These are phyloP conservation scores for Ceriagrion tenellum DNA, from an alignment of 2,888 invertebrate genomes.

Conservation along the genomic window DNA sequence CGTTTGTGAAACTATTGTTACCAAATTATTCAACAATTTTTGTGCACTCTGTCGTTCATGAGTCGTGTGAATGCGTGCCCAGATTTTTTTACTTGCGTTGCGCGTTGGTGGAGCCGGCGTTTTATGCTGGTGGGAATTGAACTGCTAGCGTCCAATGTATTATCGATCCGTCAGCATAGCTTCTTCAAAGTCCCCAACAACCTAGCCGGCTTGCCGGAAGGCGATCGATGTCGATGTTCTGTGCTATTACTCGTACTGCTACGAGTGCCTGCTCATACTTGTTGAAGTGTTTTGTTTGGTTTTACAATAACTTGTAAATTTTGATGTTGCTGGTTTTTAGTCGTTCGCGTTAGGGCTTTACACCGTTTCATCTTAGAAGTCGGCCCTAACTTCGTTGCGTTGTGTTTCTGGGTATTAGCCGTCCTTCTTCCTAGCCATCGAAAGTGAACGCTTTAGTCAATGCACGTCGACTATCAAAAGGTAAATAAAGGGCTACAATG, in stretches of 20 bases:
- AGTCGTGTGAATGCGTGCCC: neutral
- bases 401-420: no score
- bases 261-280: neutral
- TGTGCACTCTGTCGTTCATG: neutral
- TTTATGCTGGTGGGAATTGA: slow-evolving; percentile 42
- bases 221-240: neutral
- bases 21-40: neutral
- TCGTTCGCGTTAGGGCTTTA: no score
- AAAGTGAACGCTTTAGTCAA: neutral
- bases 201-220: slow-evolving; percentile 19
- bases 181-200: slow-evolving; percentile 30
- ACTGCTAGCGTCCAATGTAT: slow-evolving; percentile 56
- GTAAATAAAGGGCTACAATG: slow-evolving; percentile 43
- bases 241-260: neutral
- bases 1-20: neutral
- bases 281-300: neutral
- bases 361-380: no score
- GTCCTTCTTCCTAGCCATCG: no score
- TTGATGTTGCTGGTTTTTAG: no score
- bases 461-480: neutral
- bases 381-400: no score
- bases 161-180: slow-evolving; percentile 59
- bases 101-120: slow-evolving; percentile 29
- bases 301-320: neutral
- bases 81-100: neutral